Evolutionary conservation across 2,888 invertebrate species (phyloP), one percentile per base, ranked within the genome.

Genomic region (Erebia ligea): DNA sequence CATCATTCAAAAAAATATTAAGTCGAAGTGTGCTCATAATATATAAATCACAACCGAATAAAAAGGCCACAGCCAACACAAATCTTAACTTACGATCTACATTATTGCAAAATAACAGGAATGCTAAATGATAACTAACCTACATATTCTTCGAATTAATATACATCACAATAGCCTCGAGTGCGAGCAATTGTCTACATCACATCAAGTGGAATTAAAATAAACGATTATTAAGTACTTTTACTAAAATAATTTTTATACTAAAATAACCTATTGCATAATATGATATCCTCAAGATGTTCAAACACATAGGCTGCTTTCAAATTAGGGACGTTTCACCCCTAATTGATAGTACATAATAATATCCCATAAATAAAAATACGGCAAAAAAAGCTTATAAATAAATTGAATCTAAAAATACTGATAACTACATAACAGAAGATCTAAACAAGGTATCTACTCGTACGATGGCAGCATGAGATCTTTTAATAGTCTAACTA

Each of bases 11-110:
- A 45, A 61, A 52, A 70, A 40, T 13, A 21, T 57, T 68, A 42
- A 63, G 70, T 42, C 21, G 45, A 72, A 62, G 50, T 54, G 57
- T 67, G 52, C 68, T 62, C 25, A 57, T 59, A 17, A 52, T 25
- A 34, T 34, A 34, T 52, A 64, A 17, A 69, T 76, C 76, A 76
- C 76, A 76, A 76, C 76, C 76, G 69, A 67, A 72, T 63, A 40
- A 40, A 64, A 63, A 70, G 68, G 70, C 62, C 69, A 71, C 72
- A 70, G 67, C 73, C 70, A 69, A 73, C 62, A 65, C 42, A 70
- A 68, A 67, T 34, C 70, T 54, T 67, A 66, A 58, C 58, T 72
- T 68, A 74, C 15, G 63, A 66, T 63, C 66, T 68, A 70, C 48
- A 67, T 68, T 68, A 68, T 68, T 68, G 68, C 68, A 67, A 74